Base-by-base conservation (phyloP, 1,140 invertebrate genomes). In the Archivesica marissinica region DNA sequence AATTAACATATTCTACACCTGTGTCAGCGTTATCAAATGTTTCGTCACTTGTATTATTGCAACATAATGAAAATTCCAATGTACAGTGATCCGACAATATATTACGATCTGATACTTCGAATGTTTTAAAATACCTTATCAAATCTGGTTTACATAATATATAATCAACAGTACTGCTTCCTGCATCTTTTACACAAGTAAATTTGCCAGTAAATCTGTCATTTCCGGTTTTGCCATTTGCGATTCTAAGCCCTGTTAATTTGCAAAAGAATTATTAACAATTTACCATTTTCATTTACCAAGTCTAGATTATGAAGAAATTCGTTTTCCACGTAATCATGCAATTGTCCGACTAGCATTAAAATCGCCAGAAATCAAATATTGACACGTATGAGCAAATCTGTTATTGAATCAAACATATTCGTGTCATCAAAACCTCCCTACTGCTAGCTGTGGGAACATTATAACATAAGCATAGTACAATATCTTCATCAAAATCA, bases 221-320 rank as follows among this genome's bases (percentile, higher is more conserved):
- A 39, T 11, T n/a, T 17, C 35, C 68, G 17, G 20, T 35, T 72
- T 38, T 72, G 39, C 68, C 68, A 72, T 39, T 72, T 28, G 41
- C 17, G 11, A 72, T 35, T 7, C 68, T 20, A 39, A 39, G 17
- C 15, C 59, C 59, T 23, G 59, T 64, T 64, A 17, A 15, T 64
- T 64, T 64, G 33, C 59, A 64, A 33, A n/a, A 64, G 33, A 30
- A 25, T 30, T 28, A 64, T 23, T 64, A 64, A 64, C 35, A 39
- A 39, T 72, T 72, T 72, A 39, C 33, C 33, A 72, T 72, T 1
- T 72, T 72, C 39, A 23, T 72, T 72, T 72, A 39, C 68, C 17
- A 72, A 39, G 30, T 44, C 39, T 20, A 39, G 39, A 23, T 39
- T 28, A 72, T 20, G 28, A 20, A 72, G 28, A 23, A 2, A 15